Percentiles rank a stretch among this genome's conserved stretches.
phyloP scores from a whole-genome alignment of 2,888 invertebrate genomes.

The Ferdinandea cuprea region DNA sequence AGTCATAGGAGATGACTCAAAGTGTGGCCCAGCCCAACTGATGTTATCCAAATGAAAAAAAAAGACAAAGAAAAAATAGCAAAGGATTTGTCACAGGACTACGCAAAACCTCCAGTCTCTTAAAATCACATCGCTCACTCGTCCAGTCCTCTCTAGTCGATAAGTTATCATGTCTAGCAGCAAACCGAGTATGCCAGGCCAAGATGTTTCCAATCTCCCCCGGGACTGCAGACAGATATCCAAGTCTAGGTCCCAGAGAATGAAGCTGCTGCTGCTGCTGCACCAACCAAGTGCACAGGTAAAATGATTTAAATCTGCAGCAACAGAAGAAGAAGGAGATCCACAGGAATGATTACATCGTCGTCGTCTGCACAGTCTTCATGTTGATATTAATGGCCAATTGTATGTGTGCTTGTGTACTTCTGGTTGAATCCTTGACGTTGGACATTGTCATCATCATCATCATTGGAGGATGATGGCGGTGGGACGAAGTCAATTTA shows the following conservation, averaged over 20 bases:
- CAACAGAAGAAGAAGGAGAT: constrained; percentile 55
- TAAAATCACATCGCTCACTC: constrained; percentile 65
- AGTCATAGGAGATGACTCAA: constrained; percentile 50
- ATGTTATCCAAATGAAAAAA: constrained; percentile 53
- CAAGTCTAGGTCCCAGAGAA: constrained; percentile 12
- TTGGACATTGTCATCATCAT: constrained; percentile 71
- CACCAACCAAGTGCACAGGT: constrained; percentile 54
- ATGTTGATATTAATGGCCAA: constrained; percentile 60
- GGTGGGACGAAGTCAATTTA: constrained; percentile 59
- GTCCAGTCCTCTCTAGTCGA: constrained; percentile 32
- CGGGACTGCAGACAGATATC: constrained; percentile 59
- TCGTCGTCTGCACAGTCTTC: constrained; percentile 52
- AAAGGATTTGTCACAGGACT: constrained; percentile 52
- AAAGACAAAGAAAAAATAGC: constrained; percentile 6
- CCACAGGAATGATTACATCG: constrained; percentile 59
- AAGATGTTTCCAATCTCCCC: constrained; percentile 67
- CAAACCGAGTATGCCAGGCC: constrained; percentile 56
- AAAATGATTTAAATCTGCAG: constrained; percentile 68
- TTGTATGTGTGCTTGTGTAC: constrained; percentile 37
- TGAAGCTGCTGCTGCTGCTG: constrained; percentile 25
- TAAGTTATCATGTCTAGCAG: constrained; percentile 64
- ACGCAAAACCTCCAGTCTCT: constrained; percentile 39
- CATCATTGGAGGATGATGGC: constrained; percentile 25
- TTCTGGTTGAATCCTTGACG: constrained; percentile 53
- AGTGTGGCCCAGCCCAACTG: constrained; percentile 36